These are phyloP conservation scores for Drosophila greeni DNA, from an alignment of 2,888 invertebrate genomes.

Conservation along the genomic window DNA sequence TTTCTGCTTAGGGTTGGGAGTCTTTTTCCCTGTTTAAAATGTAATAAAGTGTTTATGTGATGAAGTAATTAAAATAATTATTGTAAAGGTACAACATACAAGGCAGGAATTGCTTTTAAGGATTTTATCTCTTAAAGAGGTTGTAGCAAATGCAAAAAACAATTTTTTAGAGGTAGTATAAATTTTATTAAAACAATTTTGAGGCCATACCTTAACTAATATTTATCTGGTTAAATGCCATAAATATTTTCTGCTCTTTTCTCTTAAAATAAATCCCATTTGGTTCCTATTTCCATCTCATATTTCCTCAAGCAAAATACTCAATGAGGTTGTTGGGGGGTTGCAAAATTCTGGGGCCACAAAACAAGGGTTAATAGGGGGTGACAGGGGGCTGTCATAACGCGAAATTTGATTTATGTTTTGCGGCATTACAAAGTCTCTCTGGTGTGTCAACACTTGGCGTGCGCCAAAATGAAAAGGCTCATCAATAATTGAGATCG, in stretches of 20 bases:
- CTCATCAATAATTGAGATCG: slow-evolving; percentile 33
- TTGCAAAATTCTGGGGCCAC: too few species aligned
- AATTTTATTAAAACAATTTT: too few species aligned
- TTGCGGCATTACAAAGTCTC: slow-evolving; percentile 18
- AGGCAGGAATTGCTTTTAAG: too few species aligned
- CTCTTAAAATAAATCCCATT: fast-evolving
- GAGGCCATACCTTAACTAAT: too few species aligned
- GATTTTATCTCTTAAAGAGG: too few species aligned
- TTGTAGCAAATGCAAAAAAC: too few species aligned
- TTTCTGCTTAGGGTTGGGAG: background rate
- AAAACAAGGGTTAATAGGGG: background rate
- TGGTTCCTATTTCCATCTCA: background rate
- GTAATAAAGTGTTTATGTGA: background rate
- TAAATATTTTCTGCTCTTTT: background rate
- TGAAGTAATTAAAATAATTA: background rate
- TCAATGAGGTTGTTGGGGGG: background rate
- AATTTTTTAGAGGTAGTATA: too few species aligned
- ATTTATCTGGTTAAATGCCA: background rate
- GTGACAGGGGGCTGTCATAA: background rate
- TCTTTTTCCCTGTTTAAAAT: background rate
- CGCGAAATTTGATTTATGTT: slow-evolving; percentile 24
- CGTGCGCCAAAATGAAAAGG: slow-evolving; percentile 14
- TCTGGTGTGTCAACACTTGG: slow-evolving; percentile 31
- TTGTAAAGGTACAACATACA: background rate
- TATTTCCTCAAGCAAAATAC: background rate